Evolutionary conservation across 53 echinoderm and acorn worm genomes (phyloP).

Genomic region (Apostichopus leukothele): DNA sequence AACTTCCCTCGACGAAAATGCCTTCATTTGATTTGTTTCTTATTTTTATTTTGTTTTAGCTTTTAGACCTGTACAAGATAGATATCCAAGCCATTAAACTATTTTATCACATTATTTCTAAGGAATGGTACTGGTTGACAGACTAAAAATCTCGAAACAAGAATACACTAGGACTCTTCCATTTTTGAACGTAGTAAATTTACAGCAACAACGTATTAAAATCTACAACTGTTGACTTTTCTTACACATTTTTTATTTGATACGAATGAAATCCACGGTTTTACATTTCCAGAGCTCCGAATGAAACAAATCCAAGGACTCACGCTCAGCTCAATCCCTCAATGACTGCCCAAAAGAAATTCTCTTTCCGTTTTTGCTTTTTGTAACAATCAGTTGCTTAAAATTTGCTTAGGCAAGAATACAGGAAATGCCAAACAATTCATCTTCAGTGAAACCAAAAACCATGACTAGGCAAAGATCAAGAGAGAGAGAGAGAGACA

Average conservation of each 20-base stretch:
- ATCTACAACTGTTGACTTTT: not conserved
- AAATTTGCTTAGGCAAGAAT: not conserved
- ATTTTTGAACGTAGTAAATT: constrained; percentile 24
- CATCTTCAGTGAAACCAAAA: not conserved
- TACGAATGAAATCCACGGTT: not conserved
- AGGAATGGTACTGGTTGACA: not conserved
- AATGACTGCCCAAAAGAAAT: not conserved
- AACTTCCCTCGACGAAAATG: not conserved
- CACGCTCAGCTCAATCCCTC: not conserved
- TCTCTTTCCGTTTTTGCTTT: not conserved
- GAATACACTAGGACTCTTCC: constrained; percentile 27
- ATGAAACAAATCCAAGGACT: not conserved
- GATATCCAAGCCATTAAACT: not conserved
- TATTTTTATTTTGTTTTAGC: not conserved
- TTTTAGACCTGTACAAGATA: not conserved
- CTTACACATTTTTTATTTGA: constrained; percentile 17
- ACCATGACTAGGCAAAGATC: not conserved
- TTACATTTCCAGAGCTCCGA: not conserved
- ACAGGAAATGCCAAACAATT: not conserved
- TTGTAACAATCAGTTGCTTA: not conserved
- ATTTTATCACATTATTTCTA: not conserved
- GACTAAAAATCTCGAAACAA: constrained; percentile 27
- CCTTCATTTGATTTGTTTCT: not conserved
- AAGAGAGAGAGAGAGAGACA: not conserved
- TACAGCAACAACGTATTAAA: constrained; percentile 26